Conservation (phyloP, 2,113 vertebrate genomes). For the Empidonax traillii region DNA sequence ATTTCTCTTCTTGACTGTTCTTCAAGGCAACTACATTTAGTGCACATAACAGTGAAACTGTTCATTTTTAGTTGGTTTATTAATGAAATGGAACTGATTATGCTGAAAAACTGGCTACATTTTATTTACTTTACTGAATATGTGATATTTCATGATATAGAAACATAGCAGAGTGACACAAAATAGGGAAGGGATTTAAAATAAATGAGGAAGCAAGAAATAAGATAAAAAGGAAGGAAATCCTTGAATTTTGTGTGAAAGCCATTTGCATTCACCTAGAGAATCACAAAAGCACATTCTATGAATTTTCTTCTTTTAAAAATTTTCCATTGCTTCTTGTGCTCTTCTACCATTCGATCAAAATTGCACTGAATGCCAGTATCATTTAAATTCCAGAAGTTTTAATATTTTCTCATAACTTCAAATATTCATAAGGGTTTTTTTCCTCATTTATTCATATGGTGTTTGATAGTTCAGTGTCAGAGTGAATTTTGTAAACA, state of each 20-base stretch:
- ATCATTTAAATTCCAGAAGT: neutral
- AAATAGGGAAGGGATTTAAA: neutral
- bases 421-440: neutral
- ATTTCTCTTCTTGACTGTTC: neutral
- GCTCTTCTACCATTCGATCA: neutral
- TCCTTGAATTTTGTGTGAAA: neutral
- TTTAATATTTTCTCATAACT: neutral
- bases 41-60: neutral
- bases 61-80: neutral
- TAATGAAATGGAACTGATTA: neutral
- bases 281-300: neutral
- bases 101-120: neutral
- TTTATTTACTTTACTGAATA: neutral
- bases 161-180: neutral
- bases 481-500: neutral
- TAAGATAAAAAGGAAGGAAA: slow-evolving; percentile 35
- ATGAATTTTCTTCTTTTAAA: neutral
- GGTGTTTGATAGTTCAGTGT: neutral
- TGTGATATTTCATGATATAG: neutral
- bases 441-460: neutral
- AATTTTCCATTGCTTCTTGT: neutral
- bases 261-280: neutral
- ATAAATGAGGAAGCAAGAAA: slow-evolving; percentile 1
- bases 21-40: neutral
- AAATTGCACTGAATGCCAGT: neutral